Evolutionary conservation across 2,888 invertebrate genomes (phyloP), one percentile per base, ranked within the genome.

Genomic region (Lissocephala sabroskyi): DNA sequence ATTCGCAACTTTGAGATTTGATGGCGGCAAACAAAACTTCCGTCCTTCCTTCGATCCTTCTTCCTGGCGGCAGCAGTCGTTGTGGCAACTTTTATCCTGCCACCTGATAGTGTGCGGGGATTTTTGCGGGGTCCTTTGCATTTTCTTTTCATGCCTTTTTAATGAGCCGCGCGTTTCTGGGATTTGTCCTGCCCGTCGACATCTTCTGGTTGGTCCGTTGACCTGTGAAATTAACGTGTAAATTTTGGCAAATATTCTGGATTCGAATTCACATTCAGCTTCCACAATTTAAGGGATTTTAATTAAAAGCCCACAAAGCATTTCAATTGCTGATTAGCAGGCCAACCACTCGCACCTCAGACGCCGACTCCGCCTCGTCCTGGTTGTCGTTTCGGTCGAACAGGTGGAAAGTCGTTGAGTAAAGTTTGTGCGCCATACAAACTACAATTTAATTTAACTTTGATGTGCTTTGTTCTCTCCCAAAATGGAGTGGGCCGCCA

Each of bases 371-470:
- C 23, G 3, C 23, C 4, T 23, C 23, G 23, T 23, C 7, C 23
- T 7, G 3, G 7, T 23, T 23, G 3, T 23, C 7, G 23, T 23
- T n/a, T n/a, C n/a, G n/a, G n/a, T n/a, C n/a, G n/a, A n/a, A 23
- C 23, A 23, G 23, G 23, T 23, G 7, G 7, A 23, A 3, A 23
- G 23, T 23, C 7, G 7, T 30, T 30, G 30, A 79, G 73, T 66
- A 79, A 83, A 83, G 74, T 82, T 82, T 81, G 66, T 63, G 64
- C 29, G 44, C 45, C 62, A 79, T 75, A 74, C 62, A 79, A 82
- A 82, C 81, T 82, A 74, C 80, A 82, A 83, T 82, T 82, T 82
- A 82, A 82, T 82, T 82, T 82, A 83, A 81, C 75, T 82, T 82
- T 82, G 74, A 79, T 80, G 76, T 79, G 75, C 74, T 75, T 74